These are phyloP conservation scores for Ricordea florida DNA, from an alignment of 92 coral and sea anemone species.

Conservation along the genomic window DNA sequence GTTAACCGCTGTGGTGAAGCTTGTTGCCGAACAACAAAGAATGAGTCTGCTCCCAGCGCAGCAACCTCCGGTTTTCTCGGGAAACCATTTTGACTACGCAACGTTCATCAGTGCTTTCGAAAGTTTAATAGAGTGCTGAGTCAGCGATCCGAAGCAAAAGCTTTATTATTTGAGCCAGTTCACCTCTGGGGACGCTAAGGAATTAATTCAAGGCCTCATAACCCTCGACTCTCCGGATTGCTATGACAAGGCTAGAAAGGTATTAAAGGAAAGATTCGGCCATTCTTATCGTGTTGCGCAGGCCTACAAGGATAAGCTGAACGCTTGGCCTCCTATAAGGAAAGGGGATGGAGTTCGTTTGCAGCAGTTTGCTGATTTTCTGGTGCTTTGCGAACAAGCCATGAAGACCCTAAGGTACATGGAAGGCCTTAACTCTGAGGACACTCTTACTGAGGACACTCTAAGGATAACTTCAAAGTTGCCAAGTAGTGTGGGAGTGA, in stretches of 20 bases:
- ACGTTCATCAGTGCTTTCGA: slow-evolving; percentile 37
- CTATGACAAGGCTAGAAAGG: slow-evolving; percentile 37
- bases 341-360: slow-evolving; percentile 21
- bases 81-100: slow-evolving; percentile 30
- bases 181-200: slow-evolving; percentile 55
- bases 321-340: slow-evolving; percentile 33
- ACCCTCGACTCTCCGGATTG: slow-evolving; percentile 46
- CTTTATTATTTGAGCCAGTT: slow-evolving; percentile 33
- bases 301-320: slow-evolving; percentile 35
- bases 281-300: slow-evolving; percentile 49
- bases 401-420: slow-evolving; percentile 41
- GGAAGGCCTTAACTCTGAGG: slow-evolving; percentile 48
- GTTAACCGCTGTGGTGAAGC: slow-evolving; percentile 23
- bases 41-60: slow-evolving; percentile 33
- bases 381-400: slow-evolving; percentile 41
- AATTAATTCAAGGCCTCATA: slow-evolving; percentile 32
- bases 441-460: too few relatives aligned
- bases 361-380: slow-evolving; percentile 29
- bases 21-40: slow-evolving; percentile 24
- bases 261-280: slow-evolving; percentile 45
- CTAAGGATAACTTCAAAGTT: slow-evolving; percentile 5
- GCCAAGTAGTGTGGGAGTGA: slow-evolving; percentile 9
- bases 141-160: slow-evolving; percentile 28
- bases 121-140: slow-evolving; percentile 28
- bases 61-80: slow-evolving; percentile 48